These are phyloP conservation scores for Perdita meconis DNA, from an alignment of 2,888 invertebrate genomes.

Conservation along the genomic window DNA sequence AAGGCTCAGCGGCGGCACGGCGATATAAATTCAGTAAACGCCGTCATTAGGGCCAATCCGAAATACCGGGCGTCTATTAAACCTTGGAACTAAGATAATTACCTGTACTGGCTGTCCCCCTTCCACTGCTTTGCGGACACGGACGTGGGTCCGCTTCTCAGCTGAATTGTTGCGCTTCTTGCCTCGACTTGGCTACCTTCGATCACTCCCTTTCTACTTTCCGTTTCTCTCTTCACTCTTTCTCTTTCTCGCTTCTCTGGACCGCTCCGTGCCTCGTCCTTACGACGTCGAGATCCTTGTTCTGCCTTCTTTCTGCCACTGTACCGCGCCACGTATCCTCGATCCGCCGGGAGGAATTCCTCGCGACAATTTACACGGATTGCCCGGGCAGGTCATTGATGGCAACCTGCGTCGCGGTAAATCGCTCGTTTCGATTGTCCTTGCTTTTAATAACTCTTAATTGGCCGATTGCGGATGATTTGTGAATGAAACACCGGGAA, in stretches of 20 bases:
- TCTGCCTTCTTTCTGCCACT: background rate
- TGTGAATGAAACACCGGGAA: background rate
- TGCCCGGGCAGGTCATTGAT: constrained; percentile 13
- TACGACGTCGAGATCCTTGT: constrained; percentile 3
- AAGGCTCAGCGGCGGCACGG: constrained; percentile 68
- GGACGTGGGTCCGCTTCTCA: constrained; percentile 48
- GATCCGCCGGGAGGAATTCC: background rate
- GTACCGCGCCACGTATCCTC: background rate
- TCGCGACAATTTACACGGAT: constrained; percentile 26
- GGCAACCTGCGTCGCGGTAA: constrained; percentile 20
- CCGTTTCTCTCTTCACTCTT: constrained; percentile 21
- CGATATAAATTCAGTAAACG: constrained; percentile 83
- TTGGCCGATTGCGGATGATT: background rate
- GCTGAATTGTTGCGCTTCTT: constrained; percentile 79
- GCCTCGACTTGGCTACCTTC: constrained; percentile 46
- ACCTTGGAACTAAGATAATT: constrained; percentile 82
- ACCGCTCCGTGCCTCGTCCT: background rate
- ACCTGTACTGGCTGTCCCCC: constrained; percentile 71
- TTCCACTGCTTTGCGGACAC: constrained; percentile 33
- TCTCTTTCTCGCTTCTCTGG: background rate
- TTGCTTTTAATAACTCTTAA: constrained; percentile 20
- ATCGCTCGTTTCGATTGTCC: constrained; percentile 1
- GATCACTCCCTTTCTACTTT: constrained; percentile 42
- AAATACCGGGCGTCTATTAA: constrained; percentile 83
- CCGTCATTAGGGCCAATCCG: constrained; percentile 82